phyloP scores from a whole-genome alignment of 2,113 vertebrate genomes.

The Eleginops maclovinus region DNA sequence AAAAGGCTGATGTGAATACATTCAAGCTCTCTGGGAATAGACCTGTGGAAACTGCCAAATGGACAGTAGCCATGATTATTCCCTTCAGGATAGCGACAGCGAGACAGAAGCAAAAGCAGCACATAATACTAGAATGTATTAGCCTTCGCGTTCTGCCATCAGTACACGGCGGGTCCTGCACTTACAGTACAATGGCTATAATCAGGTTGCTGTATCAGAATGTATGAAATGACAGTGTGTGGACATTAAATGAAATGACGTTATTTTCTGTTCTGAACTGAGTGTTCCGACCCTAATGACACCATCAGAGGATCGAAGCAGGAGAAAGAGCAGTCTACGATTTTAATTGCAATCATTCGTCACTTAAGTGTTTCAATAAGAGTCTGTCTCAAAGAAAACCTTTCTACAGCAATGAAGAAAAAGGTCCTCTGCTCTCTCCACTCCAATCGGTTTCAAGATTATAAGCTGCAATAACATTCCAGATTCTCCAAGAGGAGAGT shows the following conservation, averaged over 20 bases:
- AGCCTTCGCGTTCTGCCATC: background rate
- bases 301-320: conserved; percentile 35
- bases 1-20: conserved; percentile 32
- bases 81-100: background rate
- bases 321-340: conserved; percentile 41
- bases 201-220: conserved; percentile 8
- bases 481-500: background rate
- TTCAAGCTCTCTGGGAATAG: background rate
- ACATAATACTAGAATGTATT: background rate
- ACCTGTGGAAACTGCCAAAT: conserved; percentile 35
- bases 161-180: conserved; percentile 10
- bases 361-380: conserved; percentile 61
- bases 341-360: conserved; percentile 67
- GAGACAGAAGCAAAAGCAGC: no score
- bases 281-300: conserved; percentile 56
- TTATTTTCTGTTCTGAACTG: conserved; percentile 19
- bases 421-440: conserved; percentile 33
- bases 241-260: background rate
- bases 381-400: conserved; percentile 30
- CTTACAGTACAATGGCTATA: background rate
- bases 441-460: conserved; percentile 40
- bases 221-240: background rate
- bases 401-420: conserved; percentile 12
- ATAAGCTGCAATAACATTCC: conserved; percentile 21
- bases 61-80: conserved; percentile 21